Percentiles rank a stretch among this genome's conserved stretches.
These are phyloP conservation scores for Nymphalis io DNA, from an alignment of 1,140 invertebrate species.

Conservation along the genomic window DNA sequence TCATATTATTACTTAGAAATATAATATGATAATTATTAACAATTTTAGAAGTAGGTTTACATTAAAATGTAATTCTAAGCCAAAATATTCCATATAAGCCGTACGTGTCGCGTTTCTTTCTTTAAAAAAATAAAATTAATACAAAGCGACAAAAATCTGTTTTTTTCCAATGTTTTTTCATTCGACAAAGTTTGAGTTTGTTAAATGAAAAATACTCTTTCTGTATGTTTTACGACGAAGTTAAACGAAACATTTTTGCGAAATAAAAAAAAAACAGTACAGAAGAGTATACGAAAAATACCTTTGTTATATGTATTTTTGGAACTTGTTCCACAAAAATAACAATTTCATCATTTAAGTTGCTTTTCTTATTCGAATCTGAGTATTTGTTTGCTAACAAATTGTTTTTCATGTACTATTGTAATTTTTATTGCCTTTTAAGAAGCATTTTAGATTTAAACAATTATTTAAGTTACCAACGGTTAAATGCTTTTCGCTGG, in stretches of 20 bases:
- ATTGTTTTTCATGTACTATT: no score
- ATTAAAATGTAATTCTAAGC: background rate
- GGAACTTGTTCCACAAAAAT: no score
- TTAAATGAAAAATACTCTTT: conserved; percentile 4
- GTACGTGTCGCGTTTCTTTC: background rate
- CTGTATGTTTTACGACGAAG: conserved; percentile 1
- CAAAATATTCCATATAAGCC: background rate
- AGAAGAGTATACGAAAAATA: background rate
- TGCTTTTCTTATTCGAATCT: no score
- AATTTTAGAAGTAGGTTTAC: no score
- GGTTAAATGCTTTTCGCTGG: no score
- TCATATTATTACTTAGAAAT: no score
- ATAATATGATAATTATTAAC: no score
- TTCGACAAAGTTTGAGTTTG: conserved; percentile 23
- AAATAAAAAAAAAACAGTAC: background rate
- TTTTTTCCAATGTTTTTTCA: conserved; percentile 22
- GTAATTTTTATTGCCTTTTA: no score
- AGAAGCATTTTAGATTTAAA: no score
- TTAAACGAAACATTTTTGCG: conserved; percentile 1
- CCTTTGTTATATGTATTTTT: background rate
- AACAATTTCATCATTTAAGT: no score
- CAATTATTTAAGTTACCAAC: no score
- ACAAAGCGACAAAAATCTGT: conserved; percentile 22
- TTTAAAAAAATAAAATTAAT: conserved; percentile 14
- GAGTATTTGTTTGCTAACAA: no score